Conservation (phyloP, 2,888 invertebrate genomes). For the Tetragonisca angustula region DNA sequence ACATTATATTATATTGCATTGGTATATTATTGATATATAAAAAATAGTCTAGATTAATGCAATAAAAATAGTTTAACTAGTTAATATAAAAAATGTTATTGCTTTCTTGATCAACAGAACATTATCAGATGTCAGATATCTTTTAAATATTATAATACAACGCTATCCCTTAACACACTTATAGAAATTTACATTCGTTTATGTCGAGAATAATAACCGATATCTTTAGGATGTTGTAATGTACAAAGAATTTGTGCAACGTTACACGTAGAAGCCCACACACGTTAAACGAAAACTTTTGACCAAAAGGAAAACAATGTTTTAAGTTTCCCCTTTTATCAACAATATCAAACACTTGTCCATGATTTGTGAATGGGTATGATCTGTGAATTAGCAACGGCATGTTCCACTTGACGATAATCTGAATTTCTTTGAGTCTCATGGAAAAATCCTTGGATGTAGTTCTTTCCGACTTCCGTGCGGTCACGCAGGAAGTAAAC, state of each 20-base stretch:
- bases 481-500: constrained; percentile 74
- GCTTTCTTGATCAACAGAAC: background rate
- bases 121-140: background rate
- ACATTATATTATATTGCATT: background rate
- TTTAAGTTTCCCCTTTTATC: background rate
- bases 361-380: background rate
- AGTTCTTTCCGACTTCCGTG: constrained; percentile 45
- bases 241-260: background rate
- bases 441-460: constrained; percentile 6
- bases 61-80: background rate
- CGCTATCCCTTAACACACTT: background rate
- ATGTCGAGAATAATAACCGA: background rate
- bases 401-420: constrained; percentile 1
- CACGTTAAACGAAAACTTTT: background rate
- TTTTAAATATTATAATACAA: background rate
- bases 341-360: constrained; percentile 6
- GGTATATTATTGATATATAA: background rate
- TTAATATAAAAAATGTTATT: background rate
- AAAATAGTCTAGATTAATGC: background rate
- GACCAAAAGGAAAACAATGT: background rate
- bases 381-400: background rate
- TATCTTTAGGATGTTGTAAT: background rate
- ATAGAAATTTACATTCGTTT: background rate
- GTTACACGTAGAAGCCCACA: constrained; percentile 11
- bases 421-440: background rate